Percentiles rank a stretch among this genome's conserved stretches.
Evolutionary conservation across 2,888 invertebrate genomes (phyloP).

Genomic region (Dasysyrphus albostriatus): DNA sequence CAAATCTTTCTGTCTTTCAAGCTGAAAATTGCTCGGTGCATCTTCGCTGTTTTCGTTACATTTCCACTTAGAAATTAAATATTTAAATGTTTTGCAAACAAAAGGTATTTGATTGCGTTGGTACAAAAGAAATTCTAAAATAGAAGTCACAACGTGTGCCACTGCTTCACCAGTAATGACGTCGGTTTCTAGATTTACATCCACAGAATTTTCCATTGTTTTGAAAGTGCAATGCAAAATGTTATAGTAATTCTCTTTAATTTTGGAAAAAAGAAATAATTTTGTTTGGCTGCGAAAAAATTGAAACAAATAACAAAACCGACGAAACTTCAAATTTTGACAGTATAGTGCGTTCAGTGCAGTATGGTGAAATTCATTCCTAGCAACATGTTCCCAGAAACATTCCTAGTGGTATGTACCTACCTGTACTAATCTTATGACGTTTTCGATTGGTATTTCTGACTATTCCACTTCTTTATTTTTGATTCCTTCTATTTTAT

Average conservation of each 20-base stretch:
- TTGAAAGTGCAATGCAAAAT: background rate
- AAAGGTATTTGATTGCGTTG: conserved; percentile 83
- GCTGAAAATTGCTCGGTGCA: conserved; percentile 77
- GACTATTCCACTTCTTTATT: too few species aligned
- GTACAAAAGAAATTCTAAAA: conserved; percentile 81
- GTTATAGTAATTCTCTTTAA: background rate
- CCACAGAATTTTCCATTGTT: conserved; percentile 77
- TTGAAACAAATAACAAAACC: background rate
- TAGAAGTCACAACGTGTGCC: conserved; percentile 80
- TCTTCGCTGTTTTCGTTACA: conserved; percentile 28
- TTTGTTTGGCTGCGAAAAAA: background rate
- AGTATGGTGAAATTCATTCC: background rate
- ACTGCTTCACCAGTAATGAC: conserved; percentile 79
- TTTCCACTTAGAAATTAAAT: conserved; percentile 80
- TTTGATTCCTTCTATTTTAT: too few species aligned
- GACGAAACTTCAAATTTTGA: background rate
- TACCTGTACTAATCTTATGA: too few species aligned
- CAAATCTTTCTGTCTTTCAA: conserved; percentile 79
- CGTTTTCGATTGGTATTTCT: too few species aligned
- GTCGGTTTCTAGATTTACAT: conserved; percentile 79
- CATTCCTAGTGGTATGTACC: too few species aligned
- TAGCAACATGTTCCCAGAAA: background rate
- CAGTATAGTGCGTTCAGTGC: background rate
- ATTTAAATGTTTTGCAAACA: conserved; percentile 82
- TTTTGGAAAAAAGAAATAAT: background rate